Percentiles rank a stretch among this genome's conserved stretches.
phyloP scores from a whole-genome alignment of 2,888 invertebrate genomes.

The Trilocha varians region DNA sequence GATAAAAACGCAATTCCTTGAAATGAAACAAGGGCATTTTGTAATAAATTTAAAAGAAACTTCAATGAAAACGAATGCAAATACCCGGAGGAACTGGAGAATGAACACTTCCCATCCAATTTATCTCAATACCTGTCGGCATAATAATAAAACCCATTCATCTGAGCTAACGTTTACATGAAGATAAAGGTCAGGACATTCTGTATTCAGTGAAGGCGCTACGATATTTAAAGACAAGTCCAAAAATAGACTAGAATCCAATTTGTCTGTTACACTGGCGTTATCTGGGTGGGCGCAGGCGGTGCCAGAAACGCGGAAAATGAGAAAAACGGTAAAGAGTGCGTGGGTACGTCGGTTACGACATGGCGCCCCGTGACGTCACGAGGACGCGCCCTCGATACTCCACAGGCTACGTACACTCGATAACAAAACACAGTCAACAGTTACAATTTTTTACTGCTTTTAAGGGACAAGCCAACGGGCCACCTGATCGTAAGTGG shows the following conservation, averaged over 20 bases:
- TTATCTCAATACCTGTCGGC: not conserved
- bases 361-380: slow-evolving; percentile 38
- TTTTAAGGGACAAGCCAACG: too few species aligned
- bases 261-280: slow-evolving; percentile 24
- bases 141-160: not conserved
- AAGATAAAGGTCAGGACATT: not conserved
- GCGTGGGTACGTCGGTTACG: slow-evolving; percentile 29
- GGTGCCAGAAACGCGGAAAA: slow-evolving; percentile 47
- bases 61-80: not conserved
- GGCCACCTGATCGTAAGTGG: too few species aligned
- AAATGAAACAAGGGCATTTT: too few species aligned
- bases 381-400: slow-evolving; percentile 9
- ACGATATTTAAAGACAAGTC: slow-evolving; percentile 5
- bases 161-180: not conserved
- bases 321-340: slow-evolving; percentile 35
- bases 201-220: not conserved
- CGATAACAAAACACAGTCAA: not conserved
- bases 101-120: not conserved
- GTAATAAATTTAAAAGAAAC: too few species aligned
- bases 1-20: too few species aligned
- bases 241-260: slow-evolving; percentile 35
- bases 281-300: slow-evolving; percentile 50
- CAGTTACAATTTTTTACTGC: too few species aligned
- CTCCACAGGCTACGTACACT: slow-evolving; percentile 1
- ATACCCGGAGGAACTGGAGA: not conserved